Conservation (phyloP, 2,797 vertebrate species). For the Melanotaenia parkinsoni region DNA sequence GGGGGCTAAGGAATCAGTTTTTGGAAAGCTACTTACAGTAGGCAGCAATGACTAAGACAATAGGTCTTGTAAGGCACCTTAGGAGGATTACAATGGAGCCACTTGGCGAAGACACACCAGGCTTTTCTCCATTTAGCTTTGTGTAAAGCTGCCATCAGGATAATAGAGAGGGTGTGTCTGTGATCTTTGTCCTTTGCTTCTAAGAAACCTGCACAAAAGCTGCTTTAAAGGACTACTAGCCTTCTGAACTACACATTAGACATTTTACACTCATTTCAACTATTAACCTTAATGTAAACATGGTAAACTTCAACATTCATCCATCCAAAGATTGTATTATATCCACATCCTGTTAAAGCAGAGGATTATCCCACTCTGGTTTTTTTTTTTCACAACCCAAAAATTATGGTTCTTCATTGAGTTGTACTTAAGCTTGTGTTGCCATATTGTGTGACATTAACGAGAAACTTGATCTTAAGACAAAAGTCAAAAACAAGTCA, state of each 20-base stretch:
- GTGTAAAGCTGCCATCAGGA: constrained; percentile 34
- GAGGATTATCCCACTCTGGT: neutral
- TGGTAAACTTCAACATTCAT: neutral
- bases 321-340: neutral
- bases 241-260: neutral
- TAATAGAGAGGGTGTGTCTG: constrained; percentile 23
- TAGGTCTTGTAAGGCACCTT: constrained; percentile 59
- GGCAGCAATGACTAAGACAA: constrained; percentile 66
- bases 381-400: neutral
- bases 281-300: neutral
- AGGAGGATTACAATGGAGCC: constrained; percentile 61
- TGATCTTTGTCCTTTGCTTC: constrained; percentile 52
- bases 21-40: constrained; percentile 70
- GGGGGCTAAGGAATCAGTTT: constrained; percentile 39
- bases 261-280: neutral
- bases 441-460: neutral
- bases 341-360: neutral
- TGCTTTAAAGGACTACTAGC: neutral
- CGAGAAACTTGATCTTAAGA: neutral
- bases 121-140: constrained; percentile 38
- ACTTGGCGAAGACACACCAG: constrained; percentile 56
- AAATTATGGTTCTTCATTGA: neutral
- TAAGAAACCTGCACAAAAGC: neutral
- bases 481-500: neutral
- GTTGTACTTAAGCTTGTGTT: neutral